A percentile compares a stretch with the other conserved stretches of the same genome.
Conservation (phyloP, 2,797 vertebrate genomes). For the Simalia tracyae region DNA sequence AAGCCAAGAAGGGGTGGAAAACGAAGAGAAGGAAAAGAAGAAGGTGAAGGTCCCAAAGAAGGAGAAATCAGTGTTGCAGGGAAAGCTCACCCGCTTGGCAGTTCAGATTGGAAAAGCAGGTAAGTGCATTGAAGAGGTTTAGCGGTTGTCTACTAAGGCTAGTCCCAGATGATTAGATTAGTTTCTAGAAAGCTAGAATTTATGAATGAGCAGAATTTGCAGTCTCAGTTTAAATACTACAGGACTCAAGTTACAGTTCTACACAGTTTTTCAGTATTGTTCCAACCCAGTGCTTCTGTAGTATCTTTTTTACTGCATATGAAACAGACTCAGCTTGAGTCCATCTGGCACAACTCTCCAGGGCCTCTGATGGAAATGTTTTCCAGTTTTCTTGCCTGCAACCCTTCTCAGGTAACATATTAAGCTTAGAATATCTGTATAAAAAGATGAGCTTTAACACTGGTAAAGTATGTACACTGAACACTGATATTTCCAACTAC, state of each 20-base stretch:
- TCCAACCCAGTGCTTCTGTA: not conserved
- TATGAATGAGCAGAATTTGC: not conserved
- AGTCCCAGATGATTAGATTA: too few species aligned
- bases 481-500: not conserved
- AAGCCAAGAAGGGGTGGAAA: slow-evolving; percentile 88
- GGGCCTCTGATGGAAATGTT: not conserved
- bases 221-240: not conserved
- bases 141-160: not conserved
- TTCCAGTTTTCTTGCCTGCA: not conserved
- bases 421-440: not conserved
- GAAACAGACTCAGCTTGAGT: not conserved
- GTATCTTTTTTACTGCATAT: not conserved
- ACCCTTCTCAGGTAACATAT: not conserved
- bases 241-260: not conserved
- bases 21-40: slow-evolving; percentile 90
- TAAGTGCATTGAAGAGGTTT: slow-evolving; percentile 60
- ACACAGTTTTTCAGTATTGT: not conserved
- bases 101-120: slow-evolving; percentile 97
- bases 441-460: not conserved
- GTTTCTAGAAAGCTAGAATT: not conserved
- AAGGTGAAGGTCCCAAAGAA: slow-evolving; percentile 89
- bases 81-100: slow-evolving; percentile 91
- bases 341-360: not conserved
- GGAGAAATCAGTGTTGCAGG: slow-evolving; percentile 97
- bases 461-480: not conserved